Evolutionary conservation across 1,140 invertebrate genomes (phyloP).

Genomic region (Drosophila serrata): DNA sequence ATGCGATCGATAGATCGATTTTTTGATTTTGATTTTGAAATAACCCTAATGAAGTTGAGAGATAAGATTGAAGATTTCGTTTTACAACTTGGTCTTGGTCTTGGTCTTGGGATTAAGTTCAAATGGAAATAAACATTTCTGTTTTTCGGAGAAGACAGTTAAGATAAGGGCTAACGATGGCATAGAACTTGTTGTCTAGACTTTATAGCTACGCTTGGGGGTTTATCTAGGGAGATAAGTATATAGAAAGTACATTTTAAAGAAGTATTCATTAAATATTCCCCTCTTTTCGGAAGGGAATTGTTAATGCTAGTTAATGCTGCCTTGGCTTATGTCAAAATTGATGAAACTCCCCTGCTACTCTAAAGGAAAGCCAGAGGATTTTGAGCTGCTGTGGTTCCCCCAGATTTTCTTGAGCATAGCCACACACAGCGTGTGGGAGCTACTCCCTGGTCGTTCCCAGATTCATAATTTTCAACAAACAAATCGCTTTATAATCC

Average conservation of each 20-base stretch:
- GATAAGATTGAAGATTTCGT: constrained; percentile 45
- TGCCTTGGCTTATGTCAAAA: constrained; percentile 49
- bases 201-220: constrained; percentile 30
- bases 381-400: constrained; percentile 42
- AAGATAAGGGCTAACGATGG: constrained; percentile 36
- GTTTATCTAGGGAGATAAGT: constrained; percentile 15
- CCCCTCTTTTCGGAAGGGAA: neutral
- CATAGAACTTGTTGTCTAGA: constrained; percentile 18
- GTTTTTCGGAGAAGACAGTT: constrained; percentile 14
- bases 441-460: constrained; percentile 57
- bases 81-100: neutral
- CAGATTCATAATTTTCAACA: constrained; percentile 83
- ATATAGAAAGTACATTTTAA: constrained; percentile 4
- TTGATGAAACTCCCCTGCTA: constrained; percentile 32
- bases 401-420: neutral
- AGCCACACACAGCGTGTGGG: constrained; percentile 76
- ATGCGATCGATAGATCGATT: constrained; percentile 36
- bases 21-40: constrained; percentile 34
- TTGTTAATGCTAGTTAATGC: constrained; percentile 43
- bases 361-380: constrained; percentile 32
- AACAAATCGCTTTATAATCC: constrained; percentile 84
- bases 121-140: constrained; percentile 34
- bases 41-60: constrained; percentile 31
- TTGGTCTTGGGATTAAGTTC: constrained; percentile 5
- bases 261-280: constrained; percentile 1